phyloP scores from a whole-genome alignment of 2,888 invertebrate species.

The Mycalesis mineus region DNA sequence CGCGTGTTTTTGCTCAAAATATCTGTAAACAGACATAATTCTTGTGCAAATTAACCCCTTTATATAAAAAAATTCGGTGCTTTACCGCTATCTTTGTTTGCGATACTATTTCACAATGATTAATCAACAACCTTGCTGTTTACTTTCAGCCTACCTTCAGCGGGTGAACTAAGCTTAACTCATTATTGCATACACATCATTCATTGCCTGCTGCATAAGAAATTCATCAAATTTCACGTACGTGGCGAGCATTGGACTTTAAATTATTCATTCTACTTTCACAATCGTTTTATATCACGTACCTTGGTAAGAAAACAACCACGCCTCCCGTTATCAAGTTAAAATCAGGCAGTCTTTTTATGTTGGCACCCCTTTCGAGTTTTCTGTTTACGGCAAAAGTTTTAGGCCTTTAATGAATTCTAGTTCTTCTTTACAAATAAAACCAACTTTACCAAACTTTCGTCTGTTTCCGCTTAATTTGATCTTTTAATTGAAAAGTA shows the following conservation, averaged over 20 bases:
- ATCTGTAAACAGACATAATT: slow-evolving; percentile 10
- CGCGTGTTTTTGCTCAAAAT: not conserved
- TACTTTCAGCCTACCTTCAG: slow-evolving; percentile 52
- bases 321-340: slow-evolving; percentile 60
- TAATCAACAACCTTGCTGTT: slow-evolving; percentile 57
- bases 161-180: not conserved
- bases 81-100: slow-evolving; percentile 41
- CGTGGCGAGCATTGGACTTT: slow-evolving; percentile 11
- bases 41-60: slow-evolving; percentile 44
- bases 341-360: slow-evolving; percentile 63
- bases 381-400: slow-evolving; percentile 35
- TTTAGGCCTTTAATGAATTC: slow-evolving; percentile 36
- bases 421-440: slow-evolving; percentile 35
- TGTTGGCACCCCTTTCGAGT: slow-evolving; percentile 49
- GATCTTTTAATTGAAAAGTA: slow-evolving; percentile 26
- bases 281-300: not conserved
- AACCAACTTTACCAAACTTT: slow-evolving; percentile 19
- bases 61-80: slow-evolving; percentile 38
- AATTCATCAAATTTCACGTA: not conserved
- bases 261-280: not conserved
- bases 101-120: slow-evolving; percentile 57
- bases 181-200: slow-evolving; percentile 1
- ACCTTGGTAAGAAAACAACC: slow-evolving; percentile 24
- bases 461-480: slow-evolving; percentile 19
- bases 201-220: slow-evolving; percentile 22